Evolutionary conservation across 1,140 invertebrate species (phyloP).

Genomic region (Chionoecetes opilio): DNA sequence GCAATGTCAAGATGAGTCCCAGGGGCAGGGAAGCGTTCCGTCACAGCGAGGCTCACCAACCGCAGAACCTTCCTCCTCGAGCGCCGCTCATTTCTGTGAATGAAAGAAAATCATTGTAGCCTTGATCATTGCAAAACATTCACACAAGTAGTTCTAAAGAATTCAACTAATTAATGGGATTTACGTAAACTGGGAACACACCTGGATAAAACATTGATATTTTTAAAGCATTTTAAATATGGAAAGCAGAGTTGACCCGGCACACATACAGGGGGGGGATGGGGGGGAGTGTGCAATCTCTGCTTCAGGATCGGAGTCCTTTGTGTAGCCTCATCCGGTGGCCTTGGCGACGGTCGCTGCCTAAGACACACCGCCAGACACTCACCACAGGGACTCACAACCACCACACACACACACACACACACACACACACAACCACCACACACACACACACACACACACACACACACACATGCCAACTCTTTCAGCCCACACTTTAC

Average conservation of each 20-base stretch:
- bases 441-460: too few species aligned
- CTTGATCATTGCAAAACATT: neutral
- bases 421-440: slow-evolving; percentile 39
- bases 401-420: slow-evolving; percentile 35
- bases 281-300: neutral
- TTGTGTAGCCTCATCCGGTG: neutral
- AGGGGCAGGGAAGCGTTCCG: too few species aligned
- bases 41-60: too few species aligned
- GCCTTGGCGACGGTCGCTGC: neutral
- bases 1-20: too few species aligned
- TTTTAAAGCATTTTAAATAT: too few species aligned
- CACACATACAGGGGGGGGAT: neutral
- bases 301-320: neutral
- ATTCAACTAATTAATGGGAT: neutral
- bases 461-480: too few species aligned
- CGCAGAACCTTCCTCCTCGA: neutral
- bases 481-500: too few species aligned
- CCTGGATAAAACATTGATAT: too few species aligned
- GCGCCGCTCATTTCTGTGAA: neutral
- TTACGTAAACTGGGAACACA: too few species aligned
- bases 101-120: neutral
- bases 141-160: neutral
- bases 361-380: neutral
- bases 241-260: too few species aligned
- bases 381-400: too few species aligned